phyloP scores from a whole-genome alignment of 2,888 invertebrate species.

The Hipparchia sbordonii region DNA sequence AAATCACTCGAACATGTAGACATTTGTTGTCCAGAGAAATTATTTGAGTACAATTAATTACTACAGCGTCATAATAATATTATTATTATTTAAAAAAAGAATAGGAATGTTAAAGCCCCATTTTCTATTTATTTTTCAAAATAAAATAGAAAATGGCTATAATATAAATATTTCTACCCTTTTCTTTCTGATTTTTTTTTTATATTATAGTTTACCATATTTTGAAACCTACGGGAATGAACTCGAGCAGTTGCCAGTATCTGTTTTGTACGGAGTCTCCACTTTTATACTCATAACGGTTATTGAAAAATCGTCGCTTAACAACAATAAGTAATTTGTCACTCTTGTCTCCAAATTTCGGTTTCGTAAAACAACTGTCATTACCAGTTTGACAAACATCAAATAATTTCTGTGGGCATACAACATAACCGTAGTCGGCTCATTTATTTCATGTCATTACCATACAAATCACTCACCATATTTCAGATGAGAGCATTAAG shows the following conservation, averaged over 20 bases:
- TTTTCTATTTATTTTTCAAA: too few species aligned
- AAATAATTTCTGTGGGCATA: conserved; percentile 57
- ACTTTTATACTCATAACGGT: not conserved
- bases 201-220: too few species aligned
- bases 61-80: too few species aligned
- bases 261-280: not conserved
- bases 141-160: too few species aligned
- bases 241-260: too few species aligned
- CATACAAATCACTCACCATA: conserved; percentile 77
- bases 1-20: conserved; percentile 35
- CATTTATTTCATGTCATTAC: conserved; percentile 60
- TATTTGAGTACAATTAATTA: not conserved
- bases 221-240: too few species aligned
- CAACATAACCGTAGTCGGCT: conserved; percentile 62
- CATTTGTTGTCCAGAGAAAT: conserved; percentile 39
- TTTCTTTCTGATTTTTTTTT: too few species aligned
- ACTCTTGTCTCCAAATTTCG: not conserved
- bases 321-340: too few species aligned
- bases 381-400: not conserved
- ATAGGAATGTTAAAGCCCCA: too few species aligned
- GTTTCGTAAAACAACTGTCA: not conserved
- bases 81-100: too few species aligned
- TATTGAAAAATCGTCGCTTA: too few species aligned
- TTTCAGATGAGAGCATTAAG: conserved; percentile 89
- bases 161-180: too few species aligned